Evolutionary conservation across 2,113 vertebrate species (phyloP).

Genomic region (Dicentrarchus labrax): DNA sequence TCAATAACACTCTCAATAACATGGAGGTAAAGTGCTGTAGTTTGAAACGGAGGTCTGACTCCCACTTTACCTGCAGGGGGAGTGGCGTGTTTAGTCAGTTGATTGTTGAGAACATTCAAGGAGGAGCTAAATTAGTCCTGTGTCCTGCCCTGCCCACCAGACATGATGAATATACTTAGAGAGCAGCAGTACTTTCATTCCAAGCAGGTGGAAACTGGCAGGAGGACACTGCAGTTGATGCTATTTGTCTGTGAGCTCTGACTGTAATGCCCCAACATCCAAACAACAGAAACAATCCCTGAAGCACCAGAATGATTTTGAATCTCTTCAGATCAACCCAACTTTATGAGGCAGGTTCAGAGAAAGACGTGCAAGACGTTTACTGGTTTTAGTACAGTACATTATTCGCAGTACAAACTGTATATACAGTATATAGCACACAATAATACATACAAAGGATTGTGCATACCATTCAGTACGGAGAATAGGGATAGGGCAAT

Average conservation of each 20-base stretch:
- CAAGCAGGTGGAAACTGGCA: neutral
- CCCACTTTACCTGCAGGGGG: neutral
- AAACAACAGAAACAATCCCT: neutral
- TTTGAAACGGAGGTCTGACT: neutral
- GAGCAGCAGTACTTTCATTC: neutral
- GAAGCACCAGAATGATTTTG: neutral
- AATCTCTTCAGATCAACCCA: neutral
- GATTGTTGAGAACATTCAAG: constrained; percentile 6
- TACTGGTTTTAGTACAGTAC: too few relatives aligned
- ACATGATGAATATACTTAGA: neutral
- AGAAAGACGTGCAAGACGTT: too few relatives aligned
- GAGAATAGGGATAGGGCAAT: too few relatives aligned
- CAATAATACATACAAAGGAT: too few relatives aligned
- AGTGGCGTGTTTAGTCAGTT: neutral
- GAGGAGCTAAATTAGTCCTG: constrained; percentile 10
- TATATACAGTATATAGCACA: too few relatives aligned
- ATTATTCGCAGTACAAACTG: too few relatives aligned
- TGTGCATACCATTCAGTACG: too few relatives aligned
- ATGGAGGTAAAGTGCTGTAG: neutral
- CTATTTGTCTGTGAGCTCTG: neutral
- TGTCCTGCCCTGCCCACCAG: constrained; percentile 1
- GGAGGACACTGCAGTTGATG: neutral
- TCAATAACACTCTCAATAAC: neutral
- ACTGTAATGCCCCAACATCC: neutral
- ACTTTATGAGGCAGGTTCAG: neutral